Conservation (phyloP, 1,140 invertebrate genomes). For the Drosophila hydei region DNA sequence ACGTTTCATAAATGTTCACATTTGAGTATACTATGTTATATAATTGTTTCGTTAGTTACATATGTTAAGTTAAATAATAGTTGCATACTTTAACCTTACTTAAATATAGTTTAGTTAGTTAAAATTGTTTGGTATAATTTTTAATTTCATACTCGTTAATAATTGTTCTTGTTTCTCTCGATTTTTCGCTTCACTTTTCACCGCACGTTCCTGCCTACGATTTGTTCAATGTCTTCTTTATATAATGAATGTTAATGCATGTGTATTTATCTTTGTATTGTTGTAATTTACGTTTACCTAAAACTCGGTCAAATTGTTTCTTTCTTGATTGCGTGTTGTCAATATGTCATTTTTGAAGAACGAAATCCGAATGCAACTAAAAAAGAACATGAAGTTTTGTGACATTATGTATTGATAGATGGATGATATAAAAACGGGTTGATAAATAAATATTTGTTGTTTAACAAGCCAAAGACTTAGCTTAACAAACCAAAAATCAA, state of each 20-base stretch:
- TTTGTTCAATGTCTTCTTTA: constrained; percentile 81
- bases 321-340: constrained; percentile 14
- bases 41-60: constrained; percentile 67
- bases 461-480: background rate
- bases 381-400: background rate
- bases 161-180: constrained; percentile 62
- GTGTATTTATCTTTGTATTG: constrained; percentile 64
- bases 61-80: constrained; percentile 62
- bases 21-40: constrained; percentile 57
- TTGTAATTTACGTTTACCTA: constrained; percentile 70
- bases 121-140: constrained; percentile 77
- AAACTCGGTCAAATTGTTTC: constrained; percentile 34
- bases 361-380: constrained; percentile 15
- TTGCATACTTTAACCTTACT: constrained; percentile 72
- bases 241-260: constrained; percentile 62
- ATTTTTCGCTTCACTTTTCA: constrained; percentile 51
- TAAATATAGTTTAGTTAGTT: constrained; percentile 73
- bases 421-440: background rate
- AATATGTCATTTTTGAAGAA: constrained; percentile 26
- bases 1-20: constrained; percentile 68
- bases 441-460: background rate
- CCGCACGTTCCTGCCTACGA: constrained; percentile 84
- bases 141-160: constrained; percentile 69
- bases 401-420: background rate
- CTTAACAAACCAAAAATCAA: constrained; percentile 27